phyloP scores from a whole-genome alignment of 1,140 invertebrate species.

The Andrena cerasifolii region DNA sequence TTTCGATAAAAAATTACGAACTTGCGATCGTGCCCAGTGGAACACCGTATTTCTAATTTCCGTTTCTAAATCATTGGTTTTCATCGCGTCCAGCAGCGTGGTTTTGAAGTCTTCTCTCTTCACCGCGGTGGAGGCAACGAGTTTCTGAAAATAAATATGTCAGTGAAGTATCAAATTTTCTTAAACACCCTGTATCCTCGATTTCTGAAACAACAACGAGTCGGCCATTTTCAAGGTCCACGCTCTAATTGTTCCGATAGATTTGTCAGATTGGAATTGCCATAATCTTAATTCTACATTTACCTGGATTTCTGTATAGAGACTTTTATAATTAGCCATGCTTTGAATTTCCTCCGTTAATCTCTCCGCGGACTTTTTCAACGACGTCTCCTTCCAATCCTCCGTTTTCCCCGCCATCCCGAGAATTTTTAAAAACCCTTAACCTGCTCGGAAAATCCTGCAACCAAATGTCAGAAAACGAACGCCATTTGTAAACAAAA shows the following conservation, averaged over 20 bases:
- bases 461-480: not conserved
- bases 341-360: slow-evolving; percentile 85
- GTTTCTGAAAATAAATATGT: slow-evolving; percentile 83
- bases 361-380: slow-evolving; percentile 85
- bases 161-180: not conserved
- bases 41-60: slow-evolving; percentile 92
- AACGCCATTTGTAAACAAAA: slow-evolving; percentile 81
- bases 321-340: slow-evolving; percentile 85
- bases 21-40: slow-evolving; percentile 88
- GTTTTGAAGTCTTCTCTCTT: slow-evolving; percentile 90
- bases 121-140: slow-evolving; percentile 88
- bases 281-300: not conserved
- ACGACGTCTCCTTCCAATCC: slow-evolving; percentile 82
- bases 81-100: slow-evolving; percentile 88
- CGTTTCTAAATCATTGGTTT: slow-evolving; percentile 89
- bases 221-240: not conserved
- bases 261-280: not conserved
- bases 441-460: not conserved
- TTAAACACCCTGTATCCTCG: not conserved
- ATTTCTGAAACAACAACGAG: not conserved
- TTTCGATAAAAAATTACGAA: slow-evolving; percentile 32
- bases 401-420: slow-evolving; percentile 77
- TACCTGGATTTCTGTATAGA: slow-evolving; percentile 86
- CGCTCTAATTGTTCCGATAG: too few relatives aligned
- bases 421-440: not conserved